phyloP scores from a whole-genome alignment of 2,888 invertebrate genomes.

The Melitaea athalia region DNA sequence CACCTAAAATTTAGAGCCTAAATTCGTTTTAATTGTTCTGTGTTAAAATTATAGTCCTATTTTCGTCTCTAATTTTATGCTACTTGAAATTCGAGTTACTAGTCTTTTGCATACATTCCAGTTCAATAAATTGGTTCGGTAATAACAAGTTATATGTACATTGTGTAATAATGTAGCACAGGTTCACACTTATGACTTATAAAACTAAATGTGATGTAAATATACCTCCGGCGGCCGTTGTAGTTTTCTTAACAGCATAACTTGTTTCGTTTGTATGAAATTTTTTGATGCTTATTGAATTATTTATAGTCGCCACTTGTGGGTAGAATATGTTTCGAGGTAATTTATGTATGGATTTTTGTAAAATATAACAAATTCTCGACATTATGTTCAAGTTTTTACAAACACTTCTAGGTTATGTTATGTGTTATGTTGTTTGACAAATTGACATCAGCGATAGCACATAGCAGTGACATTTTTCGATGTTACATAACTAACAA shows the following conservation, averaged over 20 bases:
- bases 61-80: too few relatives aligned
- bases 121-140: too few relatives aligned
- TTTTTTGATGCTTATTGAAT: constrained; percentile 31
- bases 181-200: not conserved
- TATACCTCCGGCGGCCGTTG: constrained; percentile 72
- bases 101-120: too few relatives aligned
- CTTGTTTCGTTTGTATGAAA: constrained; percentile 49
- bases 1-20: too few relatives aligned
- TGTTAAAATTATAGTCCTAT: too few relatives aligned
- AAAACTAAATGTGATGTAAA: not conserved
- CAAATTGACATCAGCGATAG: not conserved
- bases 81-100: too few relatives aligned
- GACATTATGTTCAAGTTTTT: constrained; percentile 3
- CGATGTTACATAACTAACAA: too few relatives aligned
- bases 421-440: not conserved
- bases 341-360: not conserved
- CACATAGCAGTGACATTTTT: not conserved
- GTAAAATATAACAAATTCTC: constrained; percentile 15
- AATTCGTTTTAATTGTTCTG: too few relatives aligned
- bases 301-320: not conserved
- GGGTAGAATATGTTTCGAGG: constrained; percentile 7
- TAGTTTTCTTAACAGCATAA: constrained; percentile 70
- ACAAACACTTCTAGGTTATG: constrained; percentile 3
- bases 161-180: not conserved
- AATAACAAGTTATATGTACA: too few relatives aligned